Conservation (phyloP, 2,113 vertebrate species). For the Phycodurus eques region DNA sequence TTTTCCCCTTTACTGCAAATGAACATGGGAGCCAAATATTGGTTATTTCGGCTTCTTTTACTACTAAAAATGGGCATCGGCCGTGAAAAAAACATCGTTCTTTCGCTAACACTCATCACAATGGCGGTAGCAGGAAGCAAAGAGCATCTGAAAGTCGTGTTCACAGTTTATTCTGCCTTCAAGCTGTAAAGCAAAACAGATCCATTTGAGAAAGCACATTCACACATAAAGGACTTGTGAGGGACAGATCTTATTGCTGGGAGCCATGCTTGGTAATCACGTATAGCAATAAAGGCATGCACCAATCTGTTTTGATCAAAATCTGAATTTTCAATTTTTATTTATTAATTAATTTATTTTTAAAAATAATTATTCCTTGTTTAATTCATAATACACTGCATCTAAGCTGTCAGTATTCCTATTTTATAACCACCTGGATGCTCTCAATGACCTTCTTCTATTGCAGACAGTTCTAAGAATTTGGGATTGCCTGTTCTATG, state of each 20-base stretch:
- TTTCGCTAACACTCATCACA: constrained; percentile 83
- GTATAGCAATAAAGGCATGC: too few relatives aligned
- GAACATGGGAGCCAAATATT: too few relatives aligned
- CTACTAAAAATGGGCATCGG: too few relatives aligned
- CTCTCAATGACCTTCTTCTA: not conserved
- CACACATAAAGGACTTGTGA: not conserved
- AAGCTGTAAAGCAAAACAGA: constrained; percentile 78
- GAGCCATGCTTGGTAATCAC: not conserved
- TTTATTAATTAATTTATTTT: too few relatives aligned
- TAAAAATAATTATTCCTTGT: not conserved
- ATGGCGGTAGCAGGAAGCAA: constrained; percentile 95
- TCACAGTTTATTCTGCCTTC: constrained; percentile 99
- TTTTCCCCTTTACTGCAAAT: too few relatives aligned
- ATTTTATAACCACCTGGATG: not conserved
- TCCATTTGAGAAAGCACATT: not conserved
- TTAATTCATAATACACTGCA: too few relatives aligned
- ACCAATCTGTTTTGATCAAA: too few relatives aligned
- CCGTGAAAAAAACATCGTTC: too few relatives aligned
- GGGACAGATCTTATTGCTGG: not conserved
- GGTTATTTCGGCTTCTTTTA: too few relatives aligned
- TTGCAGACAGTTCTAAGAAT: constrained; percentile 90
- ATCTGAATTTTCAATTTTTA: too few relatives aligned
- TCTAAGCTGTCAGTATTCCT: not conserved
- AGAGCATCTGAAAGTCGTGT: constrained; percentile 98
- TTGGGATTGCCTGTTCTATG: constrained; percentile 96